phyloP scores from a whole-genome alignment of 2,797 vertebrate genomes.

The Natrix natrix region DNA sequence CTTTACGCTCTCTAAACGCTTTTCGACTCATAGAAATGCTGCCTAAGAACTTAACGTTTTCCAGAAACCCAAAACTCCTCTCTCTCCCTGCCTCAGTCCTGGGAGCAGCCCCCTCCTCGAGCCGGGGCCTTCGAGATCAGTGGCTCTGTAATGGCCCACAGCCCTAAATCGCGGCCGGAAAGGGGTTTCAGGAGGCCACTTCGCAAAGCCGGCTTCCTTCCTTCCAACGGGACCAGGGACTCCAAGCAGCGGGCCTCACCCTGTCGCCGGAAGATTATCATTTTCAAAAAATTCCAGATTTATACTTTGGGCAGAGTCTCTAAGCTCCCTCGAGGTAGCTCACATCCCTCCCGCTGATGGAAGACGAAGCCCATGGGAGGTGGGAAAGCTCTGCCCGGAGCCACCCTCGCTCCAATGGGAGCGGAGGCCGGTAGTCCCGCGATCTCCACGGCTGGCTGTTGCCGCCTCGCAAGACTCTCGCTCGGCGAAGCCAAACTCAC shows the following conservation, averaged over 20 bases:
- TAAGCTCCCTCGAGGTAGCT: background rate
- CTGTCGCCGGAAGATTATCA: background rate
- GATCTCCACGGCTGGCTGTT: background rate
- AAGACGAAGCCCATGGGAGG: background rate
- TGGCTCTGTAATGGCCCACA: background rate
- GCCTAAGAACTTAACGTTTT: background rate
- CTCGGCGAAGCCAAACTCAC: slow-evolving; percentile 66
- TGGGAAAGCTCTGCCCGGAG: background rate
- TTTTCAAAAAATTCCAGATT: background rate
- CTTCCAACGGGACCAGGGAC: background rate
- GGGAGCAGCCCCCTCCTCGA: background rate
- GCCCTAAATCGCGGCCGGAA: background rate
- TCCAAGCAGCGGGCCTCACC: background rate
- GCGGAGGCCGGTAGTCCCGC: background rate
- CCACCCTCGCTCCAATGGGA: background rate
- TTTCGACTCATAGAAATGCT: background rate
- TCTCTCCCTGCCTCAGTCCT: no score
- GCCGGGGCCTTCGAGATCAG: background rate
- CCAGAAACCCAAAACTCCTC: background rate
- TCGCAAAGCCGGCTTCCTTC: background rate
- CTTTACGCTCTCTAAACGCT: background rate
- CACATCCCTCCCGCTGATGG: rapidly evolving
- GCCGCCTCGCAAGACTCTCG: background rate
- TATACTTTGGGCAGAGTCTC: background rate
- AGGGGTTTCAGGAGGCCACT: background rate